Conservation (phyloP, 2,888 invertebrate species). For the Leptinotarsa haldemani region DNA sequence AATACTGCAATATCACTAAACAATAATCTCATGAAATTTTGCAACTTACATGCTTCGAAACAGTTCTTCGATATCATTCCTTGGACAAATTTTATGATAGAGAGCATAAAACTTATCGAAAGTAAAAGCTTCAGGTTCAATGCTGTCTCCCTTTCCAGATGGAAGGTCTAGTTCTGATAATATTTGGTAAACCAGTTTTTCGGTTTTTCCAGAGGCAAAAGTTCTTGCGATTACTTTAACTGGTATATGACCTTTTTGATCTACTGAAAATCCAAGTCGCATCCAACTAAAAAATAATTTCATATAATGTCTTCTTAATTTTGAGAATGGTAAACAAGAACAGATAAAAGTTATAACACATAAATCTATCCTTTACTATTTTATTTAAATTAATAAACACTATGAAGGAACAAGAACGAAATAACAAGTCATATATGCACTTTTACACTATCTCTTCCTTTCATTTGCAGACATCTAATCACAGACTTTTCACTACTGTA, state of each 20-base stretch:
- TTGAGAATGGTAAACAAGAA: not conserved
- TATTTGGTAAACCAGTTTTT: conserved; percentile 97
- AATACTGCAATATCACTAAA: too few species aligned
- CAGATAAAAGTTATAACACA: not conserved
- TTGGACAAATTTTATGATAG: conserved; percentile 98
- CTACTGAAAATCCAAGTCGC: conserved; percentile 93
- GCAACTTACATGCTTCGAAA: conserved; percentile 92
- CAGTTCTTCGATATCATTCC: conserved; percentile 98
- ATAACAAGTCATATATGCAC: too few species aligned
- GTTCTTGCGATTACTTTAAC: conserved; percentile 96
- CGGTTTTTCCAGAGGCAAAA: conserved; percentile 99
- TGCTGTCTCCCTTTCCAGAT: conserved; percentile 94
- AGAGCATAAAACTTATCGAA: conserved; percentile 99
- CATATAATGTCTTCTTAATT: not conserved
- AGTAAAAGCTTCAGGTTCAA: conserved; percentile 94
- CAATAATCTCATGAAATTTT: too few species aligned
- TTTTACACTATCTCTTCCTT: too few species aligned
- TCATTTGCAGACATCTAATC: too few species aligned
- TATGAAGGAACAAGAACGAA: too few species aligned
- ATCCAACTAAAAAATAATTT: conserved; percentile 87
- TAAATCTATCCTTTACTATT: too few species aligned
- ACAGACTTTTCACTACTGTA: too few species aligned
- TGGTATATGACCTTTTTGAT: conserved; percentile 94
- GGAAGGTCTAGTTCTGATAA: conserved; percentile 93
- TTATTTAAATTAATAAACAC: too few species aligned